Evolutionary conservation across 2,888 invertebrate genomes (phyloP).

Genomic region (Lasioglossum morio): DNA sequence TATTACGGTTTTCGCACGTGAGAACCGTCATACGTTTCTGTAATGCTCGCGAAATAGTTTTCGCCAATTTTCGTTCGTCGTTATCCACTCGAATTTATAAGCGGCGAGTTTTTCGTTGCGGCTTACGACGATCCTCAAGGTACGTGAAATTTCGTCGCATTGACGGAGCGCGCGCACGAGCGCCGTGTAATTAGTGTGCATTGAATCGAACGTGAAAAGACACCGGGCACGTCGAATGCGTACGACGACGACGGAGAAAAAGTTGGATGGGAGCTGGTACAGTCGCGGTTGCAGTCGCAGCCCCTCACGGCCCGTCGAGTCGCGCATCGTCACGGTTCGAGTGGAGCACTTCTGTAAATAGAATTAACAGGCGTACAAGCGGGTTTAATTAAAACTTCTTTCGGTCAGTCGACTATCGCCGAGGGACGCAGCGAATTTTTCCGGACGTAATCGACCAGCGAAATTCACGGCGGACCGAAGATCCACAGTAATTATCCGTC

Average conservation of each 20-base stretch:
- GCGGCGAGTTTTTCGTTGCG: conserved; percentile 10
- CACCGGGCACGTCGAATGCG: conserved; percentile 6
- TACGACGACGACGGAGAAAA: conserved; percentile 8
- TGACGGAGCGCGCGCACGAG: conserved; percentile 20
- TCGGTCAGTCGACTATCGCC: not conserved
- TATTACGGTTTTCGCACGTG: not conserved
- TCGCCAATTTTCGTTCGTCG: conserved; percentile 3
- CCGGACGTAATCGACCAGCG: conserved; percentile 4
- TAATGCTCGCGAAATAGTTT: not conserved
- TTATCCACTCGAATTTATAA: conserved; percentile 18
- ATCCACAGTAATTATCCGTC: conserved; percentile 23
- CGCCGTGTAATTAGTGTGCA: conserved; percentile 48
- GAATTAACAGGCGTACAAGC: conserved; percentile 38
- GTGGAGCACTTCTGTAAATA: conserved; percentile 43
- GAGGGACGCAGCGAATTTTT: conserved; percentile 9
- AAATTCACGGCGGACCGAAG: conserved; percentile 2
- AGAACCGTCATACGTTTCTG: not conserved
- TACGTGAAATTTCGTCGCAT: conserved; percentile 46
- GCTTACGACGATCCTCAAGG: not conserved
- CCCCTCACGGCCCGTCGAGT: not conserved
- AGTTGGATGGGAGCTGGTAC: not conserved
- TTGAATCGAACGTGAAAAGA: conserved; percentile 40
- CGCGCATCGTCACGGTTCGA: conserved; percentile 20
- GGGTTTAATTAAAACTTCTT: conserved; percentile 50
- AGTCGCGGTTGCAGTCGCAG: not conserved